Evolutionary conservation across 2,888 invertebrate genomes (phyloP), one percentile per base, ranked within the genome.

Genomic region (Linnaemya tessellans): DNA sequence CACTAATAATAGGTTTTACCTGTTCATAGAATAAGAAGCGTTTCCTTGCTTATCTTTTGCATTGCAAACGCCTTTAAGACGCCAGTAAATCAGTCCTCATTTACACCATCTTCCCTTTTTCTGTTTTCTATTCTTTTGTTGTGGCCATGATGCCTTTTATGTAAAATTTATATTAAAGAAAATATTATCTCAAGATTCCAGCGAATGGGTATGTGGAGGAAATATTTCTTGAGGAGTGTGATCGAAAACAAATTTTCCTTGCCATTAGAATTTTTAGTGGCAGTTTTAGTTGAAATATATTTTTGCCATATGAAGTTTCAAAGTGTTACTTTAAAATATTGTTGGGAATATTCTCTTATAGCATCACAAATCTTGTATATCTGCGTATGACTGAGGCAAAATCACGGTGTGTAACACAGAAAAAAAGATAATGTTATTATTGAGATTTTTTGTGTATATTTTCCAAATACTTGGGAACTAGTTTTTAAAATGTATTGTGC

Each of bases 41-140:
- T 54, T 79, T 41, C 20, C 46, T 46, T 77, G n/a, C 60, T 41
- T 68, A 49, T 11, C 68, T 68, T 60, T 62, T 68, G 70, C 51
- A 11, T 68, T 51, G 30, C 10, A 58, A 71, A 80, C 64, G 64
- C 80, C 84, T 71, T 43, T 67, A 25, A 77, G 71, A 84, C 75
- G 75, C 84, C 84, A 65, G 75, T 75, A 80, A 84, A 80, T 80
- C 73, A 75, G 75, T 67, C 65, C 75, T 84, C 84, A 84, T 84
- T 84, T 84, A 80, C 84, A 84, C 80, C 84, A 84, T 80, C 70
- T 80, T 75, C 75, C 75, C 35, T 71, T 22, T 49, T 62, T 30
- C 56, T 51, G 0, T 25, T n/a, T n/a, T n/a, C n/a, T 41, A 78
- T 56, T 43, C 38, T 41, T 80, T 84, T 75, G 56, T 80, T 80